Conservation (phyloP, 2,888 invertebrate species). For the Amblyjoppa proteus region DNA sequence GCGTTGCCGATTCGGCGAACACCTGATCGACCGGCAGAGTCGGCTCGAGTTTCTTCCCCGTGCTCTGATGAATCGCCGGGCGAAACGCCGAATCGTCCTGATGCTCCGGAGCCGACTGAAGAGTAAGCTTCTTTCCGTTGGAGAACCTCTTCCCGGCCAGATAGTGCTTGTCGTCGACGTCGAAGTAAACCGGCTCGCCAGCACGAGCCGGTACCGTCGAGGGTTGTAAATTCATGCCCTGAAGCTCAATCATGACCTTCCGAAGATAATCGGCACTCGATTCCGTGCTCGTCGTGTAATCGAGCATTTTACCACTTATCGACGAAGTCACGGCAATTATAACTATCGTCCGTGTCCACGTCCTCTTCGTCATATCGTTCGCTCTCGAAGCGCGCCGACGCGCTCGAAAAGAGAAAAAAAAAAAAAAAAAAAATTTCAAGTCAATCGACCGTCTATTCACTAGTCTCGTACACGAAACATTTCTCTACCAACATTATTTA, state of each 20-base stretch:
- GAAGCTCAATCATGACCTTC: conserved; percentile 78
- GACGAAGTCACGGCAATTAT: conserved; percentile 54
- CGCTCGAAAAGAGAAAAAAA: neutral
- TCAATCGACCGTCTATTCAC: neutral
- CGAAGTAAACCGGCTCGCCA: conserved; percentile 41
- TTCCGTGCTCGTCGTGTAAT: conserved; percentile 69
- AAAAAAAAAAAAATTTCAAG: neutral
- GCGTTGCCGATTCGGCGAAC: conserved; percentile 50
- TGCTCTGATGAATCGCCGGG: conserved; percentile 14
- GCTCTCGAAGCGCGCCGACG: neutral
- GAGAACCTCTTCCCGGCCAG: conserved; percentile 68
- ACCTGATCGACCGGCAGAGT: conserved; percentile 44
- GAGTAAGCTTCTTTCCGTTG: conserved; percentile 34
- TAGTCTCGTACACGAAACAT: neutral
- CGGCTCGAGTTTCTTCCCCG: conserved; percentile 48
- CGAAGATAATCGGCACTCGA: conserved; percentile 78
- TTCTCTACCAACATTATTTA: neutral
- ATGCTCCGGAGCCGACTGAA: conserved; percentile 18
- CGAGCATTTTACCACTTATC: conserved; percentile 39
- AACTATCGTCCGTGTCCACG: conserved; percentile 63
- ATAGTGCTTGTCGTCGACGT: conserved; percentile 61
- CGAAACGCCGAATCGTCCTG: conserved; percentile 37
- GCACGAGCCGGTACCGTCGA: conserved; percentile 9
- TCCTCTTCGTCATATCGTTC: conserved; percentile 56
- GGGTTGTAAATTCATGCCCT: conserved; percentile 73